Base-by-base conservation (phyloP, 2,113 vertebrate genomes). In the Coreoperca whiteheadi region DNA sequence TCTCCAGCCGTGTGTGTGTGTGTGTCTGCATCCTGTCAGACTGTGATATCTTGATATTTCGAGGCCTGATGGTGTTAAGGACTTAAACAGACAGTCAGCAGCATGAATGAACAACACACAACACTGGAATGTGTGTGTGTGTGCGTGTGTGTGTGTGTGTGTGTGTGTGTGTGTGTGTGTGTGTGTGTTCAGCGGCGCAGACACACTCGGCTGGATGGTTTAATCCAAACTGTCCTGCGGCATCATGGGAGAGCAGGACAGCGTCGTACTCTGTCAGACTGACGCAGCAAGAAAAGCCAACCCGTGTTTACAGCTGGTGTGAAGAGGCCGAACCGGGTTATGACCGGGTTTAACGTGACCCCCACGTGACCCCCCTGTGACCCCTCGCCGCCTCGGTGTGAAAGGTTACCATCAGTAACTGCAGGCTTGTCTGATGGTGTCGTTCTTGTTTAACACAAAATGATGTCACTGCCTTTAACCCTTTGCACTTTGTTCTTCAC, bases 51-150 rank as follows among this genome's bases (percentile, higher is more conserved):
- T 76, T 77, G 59, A 81, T 84, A 79, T 73, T 70, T 53, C 25
- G 57, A 79, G 60, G 20, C 48, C 53, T 82, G 70, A 56, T 60
- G 43, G 46, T 69, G 25, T 77, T 48, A 37, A 81, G 34, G n/a
- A 65, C 66, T 82, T 60, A 79, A 59, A 79, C 30, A 70, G 73
- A 56, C 56, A 67, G 74, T 56, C 57, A 69, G 78, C 41, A 34
- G 51, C 57, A 81, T 89, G 68, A 86, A 86, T 77, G 72, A 86
- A 70, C 32, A 75, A 34, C 43, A 74, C 78, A 53, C 37, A 81
- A 69, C 25, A n/a, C 61, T 61, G 69, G 18, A 18, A 18, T 75
- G 59, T 51, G 25, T 59, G 66, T 48, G 14, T 34, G 37, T 9
- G 37, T 75, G 59, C 37, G 25, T 57, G 66, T 43, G 41, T 14